phyloP scores from a whole-genome alignment of 2,888 invertebrate species.

The Drosophila seclusa region DNA sequence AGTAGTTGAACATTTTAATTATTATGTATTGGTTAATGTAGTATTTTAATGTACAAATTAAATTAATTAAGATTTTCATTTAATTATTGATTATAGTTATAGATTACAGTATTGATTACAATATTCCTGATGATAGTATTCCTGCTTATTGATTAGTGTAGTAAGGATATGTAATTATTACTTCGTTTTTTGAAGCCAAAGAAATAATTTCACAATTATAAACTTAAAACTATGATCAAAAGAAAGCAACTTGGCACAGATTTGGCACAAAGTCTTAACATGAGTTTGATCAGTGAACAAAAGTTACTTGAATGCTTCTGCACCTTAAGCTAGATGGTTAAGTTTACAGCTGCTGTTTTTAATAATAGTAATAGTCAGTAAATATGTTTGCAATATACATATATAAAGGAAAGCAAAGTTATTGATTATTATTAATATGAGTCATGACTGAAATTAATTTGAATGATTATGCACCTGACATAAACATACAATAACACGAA shows the following conservation, averaged over 20 bases:
- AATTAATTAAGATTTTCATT: background rate
- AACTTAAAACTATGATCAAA: background rate
- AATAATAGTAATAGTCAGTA: background rate
- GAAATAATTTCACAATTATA: no score
- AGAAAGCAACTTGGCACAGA: background rate
- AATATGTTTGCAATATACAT: background rate
- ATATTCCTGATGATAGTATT: background rate
- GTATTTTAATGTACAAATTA: background rate
- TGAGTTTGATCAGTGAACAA: background rate
- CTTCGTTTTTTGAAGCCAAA: no score
- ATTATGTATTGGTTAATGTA: background rate
- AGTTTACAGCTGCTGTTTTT: background rate
- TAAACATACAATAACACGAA: constrained; percentile 14
- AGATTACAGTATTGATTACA: background rate
- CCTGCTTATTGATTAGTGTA: background rate
- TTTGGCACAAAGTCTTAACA: background rate
- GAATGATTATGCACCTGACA: constrained; percentile 23
- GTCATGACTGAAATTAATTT: background rate
- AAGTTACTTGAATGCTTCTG: background rate
- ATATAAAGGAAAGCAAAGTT: background rate
- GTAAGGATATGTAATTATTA: background rate
- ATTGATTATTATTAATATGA: background rate
- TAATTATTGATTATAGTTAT: no score
- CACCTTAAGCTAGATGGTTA: background rate
- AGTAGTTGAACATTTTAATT: background rate